Evolutionary conservation across 1,140 invertebrate species (phyloP).

Genomic region (Heliconius eleuchia): DNA sequence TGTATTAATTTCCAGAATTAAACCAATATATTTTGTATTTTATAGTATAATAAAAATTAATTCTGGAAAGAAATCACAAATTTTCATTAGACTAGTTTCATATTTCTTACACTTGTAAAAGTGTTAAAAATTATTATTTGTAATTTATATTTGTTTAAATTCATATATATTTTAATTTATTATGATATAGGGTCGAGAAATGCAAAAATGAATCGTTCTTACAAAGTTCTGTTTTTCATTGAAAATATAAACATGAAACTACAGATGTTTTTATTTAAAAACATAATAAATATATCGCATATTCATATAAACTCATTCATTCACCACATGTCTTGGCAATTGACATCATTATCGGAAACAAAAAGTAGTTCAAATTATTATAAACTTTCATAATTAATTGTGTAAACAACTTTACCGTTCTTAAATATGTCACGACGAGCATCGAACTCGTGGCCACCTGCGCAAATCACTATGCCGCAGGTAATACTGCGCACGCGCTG

Average conservation of each 20-base stretch:
- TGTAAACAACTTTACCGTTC: constrained; percentile 4
- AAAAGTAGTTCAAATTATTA: background rate
- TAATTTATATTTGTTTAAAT: no score
- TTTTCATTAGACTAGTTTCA: no score
- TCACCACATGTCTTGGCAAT: background rate
- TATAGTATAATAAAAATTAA: no score
- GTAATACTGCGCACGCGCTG: constrained; percentile 42
- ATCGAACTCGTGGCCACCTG: constrained; percentile 30
- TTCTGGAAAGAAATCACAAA: no score
- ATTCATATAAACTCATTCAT: background rate
- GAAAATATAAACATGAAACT: background rate
- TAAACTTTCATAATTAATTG: background rate
- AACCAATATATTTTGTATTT: no score
- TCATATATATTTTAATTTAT: no score
- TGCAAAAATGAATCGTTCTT: background rate
- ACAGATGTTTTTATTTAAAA: background rate
- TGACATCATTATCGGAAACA: constrained; percentile 1
- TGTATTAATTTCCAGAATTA: no score
- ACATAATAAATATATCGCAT: background rate
- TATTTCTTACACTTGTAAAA: no score
- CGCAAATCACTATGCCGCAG: constrained; percentile 38
- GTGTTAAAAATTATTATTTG: no score
- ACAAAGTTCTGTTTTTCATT: background rate
- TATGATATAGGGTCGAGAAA: no score
- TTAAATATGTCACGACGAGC: constrained; percentile 15